Conservation (phyloP, 2,797 vertebrate genomes). For the Aplochiton taeniatus region DNA sequence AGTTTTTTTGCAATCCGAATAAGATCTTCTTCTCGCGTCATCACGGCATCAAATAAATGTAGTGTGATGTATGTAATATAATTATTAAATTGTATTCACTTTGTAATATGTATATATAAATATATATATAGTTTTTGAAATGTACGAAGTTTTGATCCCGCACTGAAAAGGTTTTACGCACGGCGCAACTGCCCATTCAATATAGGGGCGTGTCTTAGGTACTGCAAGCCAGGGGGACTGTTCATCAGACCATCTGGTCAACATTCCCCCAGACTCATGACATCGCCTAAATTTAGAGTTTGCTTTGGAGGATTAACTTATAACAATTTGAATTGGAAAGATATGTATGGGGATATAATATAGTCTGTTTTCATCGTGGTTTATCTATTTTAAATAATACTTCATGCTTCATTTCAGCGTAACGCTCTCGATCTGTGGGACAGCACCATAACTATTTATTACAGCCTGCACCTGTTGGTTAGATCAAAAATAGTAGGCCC, state of each 20-base stretch:
- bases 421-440: too few species aligned
- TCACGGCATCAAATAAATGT: conserved; percentile 67
- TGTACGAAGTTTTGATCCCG: conserved; percentile 53
- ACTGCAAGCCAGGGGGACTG: conserved; percentile 27
- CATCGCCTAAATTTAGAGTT: conserved; percentile 74
- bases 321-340: too few species aligned
- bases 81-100: background rate
- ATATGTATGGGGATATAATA: background rate
- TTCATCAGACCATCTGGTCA: conserved; percentile 58
- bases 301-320: conserved; percentile 16
- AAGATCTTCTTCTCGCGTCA: conserved; percentile 91
- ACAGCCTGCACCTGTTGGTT: too few species aligned
- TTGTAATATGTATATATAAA: too few species aligned
- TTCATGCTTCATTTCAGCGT: background rate
- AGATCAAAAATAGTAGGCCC: too few species aligned
- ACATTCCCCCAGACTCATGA: conserved; percentile 57
- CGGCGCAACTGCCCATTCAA: conserved; percentile 57
- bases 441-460: too few species aligned
- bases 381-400: background rate
- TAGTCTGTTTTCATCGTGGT: background rate
- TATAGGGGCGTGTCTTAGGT: conserved; percentile 71
- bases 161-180: conserved; percentile 62
- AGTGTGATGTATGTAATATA: background rate
- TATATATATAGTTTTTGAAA: too few species aligned
- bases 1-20: conserved; percentile 89